Percentiles rank a stretch among this genome's conserved stretches.
These are phyloP conservation scores for Marasmarcha lunaedactyla DNA, from an alignment of 2,888 invertebrate species.

Conservation along the genomic window DNA sequence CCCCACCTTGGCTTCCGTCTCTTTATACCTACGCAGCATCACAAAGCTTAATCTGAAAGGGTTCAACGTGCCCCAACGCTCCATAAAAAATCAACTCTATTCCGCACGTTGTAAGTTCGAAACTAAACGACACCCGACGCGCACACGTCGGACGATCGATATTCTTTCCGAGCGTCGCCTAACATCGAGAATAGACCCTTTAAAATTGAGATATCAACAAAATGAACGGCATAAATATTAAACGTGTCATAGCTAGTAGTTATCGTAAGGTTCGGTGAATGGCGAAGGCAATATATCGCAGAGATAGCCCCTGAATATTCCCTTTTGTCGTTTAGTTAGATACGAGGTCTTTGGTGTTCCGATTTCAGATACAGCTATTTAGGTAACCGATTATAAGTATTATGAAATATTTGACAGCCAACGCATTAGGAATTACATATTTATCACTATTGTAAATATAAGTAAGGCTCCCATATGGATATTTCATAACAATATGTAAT, in stretches of 20 bases:
- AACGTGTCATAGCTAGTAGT: slow-evolving; percentile 12
- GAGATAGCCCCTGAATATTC: not conserved
- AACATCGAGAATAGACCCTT: slow-evolving; percentile 15
- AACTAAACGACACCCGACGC: not conserved
- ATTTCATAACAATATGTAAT: too few relatives aligned
- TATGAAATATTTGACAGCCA: too few relatives aligned
- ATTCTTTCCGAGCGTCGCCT: slow-evolving; percentile 23
- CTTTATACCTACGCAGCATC: slow-evolving; percentile 42
- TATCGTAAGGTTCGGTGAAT: not conserved
- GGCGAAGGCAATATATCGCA: not conserved
- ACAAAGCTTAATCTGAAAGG: slow-evolving; percentile 52
- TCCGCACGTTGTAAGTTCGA: not conserved
- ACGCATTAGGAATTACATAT: too few relatives aligned
- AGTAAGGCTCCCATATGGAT: too few relatives aligned
- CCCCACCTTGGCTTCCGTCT: slow-evolving; percentile 50
- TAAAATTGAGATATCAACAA: slow-evolving; percentile 17
- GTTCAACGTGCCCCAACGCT: slow-evolving; percentile 32
- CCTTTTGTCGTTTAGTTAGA: too few relatives aligned
- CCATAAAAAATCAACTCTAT: slow-evolving; percentile 15
- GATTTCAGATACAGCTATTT: too few relatives aligned
- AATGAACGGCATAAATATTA: slow-evolving; percentile 6
- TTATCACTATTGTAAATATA: too few relatives aligned
- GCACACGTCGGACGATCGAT: slow-evolving; percentile 30
- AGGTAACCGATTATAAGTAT: too few relatives aligned
- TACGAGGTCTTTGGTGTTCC: too few relatives aligned